Conservation (phyloP, 2,888 invertebrate species). For the Ellobium chinense region DNA sequence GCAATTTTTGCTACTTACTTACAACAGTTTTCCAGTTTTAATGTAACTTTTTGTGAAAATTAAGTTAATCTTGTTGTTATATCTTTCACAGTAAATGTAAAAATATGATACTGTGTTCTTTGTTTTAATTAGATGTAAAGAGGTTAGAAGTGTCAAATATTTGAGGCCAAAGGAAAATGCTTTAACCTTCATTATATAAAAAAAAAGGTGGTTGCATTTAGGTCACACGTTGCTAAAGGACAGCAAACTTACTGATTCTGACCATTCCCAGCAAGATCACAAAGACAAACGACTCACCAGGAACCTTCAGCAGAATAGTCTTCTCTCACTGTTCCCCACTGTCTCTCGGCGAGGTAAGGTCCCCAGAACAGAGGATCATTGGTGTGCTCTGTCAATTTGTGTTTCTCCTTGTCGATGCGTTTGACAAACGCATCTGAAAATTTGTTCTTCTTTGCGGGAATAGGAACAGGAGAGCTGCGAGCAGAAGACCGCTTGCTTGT, state of each 20-base stretch:
- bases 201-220: not conserved
- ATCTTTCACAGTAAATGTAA: no score
- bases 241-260: not conserved
- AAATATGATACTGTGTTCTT: no score
- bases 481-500: not conserved
- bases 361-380: slow-evolving; percentile 71
- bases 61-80: no score
- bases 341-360: slow-evolving; percentile 78
- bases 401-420: not conserved
- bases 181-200: no score
- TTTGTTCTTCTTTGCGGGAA: not conserved
- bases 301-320: slow-evolving; percentile 76
- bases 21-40: no score
- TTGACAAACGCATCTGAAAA: slow-evolving; percentile 8
- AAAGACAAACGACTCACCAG: no score
- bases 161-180: no score
- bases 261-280: no score
- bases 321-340: slow-evolving; percentile 79
- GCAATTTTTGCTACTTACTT: no score
- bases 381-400: slow-evolving; percentile 26
- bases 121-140: no score
- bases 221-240: not conserved
- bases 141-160: no score
- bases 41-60: no score
- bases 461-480: not conserved